A percentile compares a stretch with the other conserved stretches of the same genome.
These are phyloP conservation scores for Acanthaster planci DNA, from an alignment of 35 echinoderm and acorn worm genomes.

Conservation along the genomic window DNA sequence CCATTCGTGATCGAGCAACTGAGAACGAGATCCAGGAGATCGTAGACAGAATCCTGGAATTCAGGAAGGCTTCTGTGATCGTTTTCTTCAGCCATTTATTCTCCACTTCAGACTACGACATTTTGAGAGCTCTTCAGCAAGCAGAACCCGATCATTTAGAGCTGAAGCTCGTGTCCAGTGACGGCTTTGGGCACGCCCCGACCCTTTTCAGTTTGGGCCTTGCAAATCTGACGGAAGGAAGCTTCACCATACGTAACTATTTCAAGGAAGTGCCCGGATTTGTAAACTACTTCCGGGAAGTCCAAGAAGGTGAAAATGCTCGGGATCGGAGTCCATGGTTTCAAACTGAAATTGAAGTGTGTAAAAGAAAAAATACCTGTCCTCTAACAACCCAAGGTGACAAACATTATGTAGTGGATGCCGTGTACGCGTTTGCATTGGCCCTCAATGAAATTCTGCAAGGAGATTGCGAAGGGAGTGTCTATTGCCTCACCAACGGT, in stretches of 20 bases:
- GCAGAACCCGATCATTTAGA: background rate
- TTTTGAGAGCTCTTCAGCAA: background rate
- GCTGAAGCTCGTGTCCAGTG: background rate
- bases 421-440: constrained; percentile 41
- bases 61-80: background rate
- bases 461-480: background rate
- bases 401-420: constrained; percentile 25
- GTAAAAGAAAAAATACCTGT: background rate
- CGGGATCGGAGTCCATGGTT: background rate
- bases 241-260: background rate
- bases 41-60: background rate
- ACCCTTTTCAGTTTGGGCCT: background rate
- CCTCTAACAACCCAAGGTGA: background rate
- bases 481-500: background rate
- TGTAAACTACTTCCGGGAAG: background rate
- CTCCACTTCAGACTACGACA: background rate
- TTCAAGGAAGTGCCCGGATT: background rate
- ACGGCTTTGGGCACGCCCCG: background rate
- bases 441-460: constrained; percentile 10
- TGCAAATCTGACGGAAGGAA: background rate
- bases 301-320: background rate
- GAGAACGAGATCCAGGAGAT: constrained; percentile 29
- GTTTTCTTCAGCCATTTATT: constrained; percentile 14
- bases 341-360: background rate
- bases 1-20: constrained; percentile 6